Evolutionary conservation across 2,797 vertebrate genomes (phyloP), one percentile per base, ranked within the genome.

Genomic region (Periparus ater): DNA sequence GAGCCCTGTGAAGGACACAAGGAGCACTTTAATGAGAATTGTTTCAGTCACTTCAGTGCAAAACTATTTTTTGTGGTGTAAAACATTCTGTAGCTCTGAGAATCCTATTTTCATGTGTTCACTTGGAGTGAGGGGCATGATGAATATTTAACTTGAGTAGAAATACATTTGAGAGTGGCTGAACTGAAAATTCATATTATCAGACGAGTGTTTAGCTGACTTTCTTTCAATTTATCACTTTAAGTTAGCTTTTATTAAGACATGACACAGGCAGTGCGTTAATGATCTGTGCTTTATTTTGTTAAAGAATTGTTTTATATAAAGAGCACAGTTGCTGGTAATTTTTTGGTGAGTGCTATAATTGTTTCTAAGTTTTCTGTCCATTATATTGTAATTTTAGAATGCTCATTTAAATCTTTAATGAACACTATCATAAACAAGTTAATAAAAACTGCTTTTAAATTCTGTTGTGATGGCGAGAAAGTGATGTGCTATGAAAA

Each of bases 371-470:
- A 92, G 65, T 11, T 88, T 83, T 91, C 83, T 78, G 26, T 44
- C 26, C 74, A 48, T 93, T 89, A 73, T 65, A 60, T 76, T 88
- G 63, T 78, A 36, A 87, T 74, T 95, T 94, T 60, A 81, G 51
- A 70, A 65, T 68, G 40, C 44, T 53, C 11, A 75, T 93, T 90
- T 83, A 77, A 77, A 91, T 76, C 78, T 93, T 95, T 92, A 84
- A 96, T 95, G 57, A 80, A 92, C 16, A 36, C 42, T 74, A 7
- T 61, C 63, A 82, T 93, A 96, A 97, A 73, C 34, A 88, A 91
- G 30, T 84, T 94, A 91, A 83, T 96, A 91, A 62, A 88, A 93
- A 51, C n/a, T 77, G 22, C 40, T 85, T 21, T 87, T 91, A 70
- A 89, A 79, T 91, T 87, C 63, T 85, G 17, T 44, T 73, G 25